Base-by-base conservation (phyloP, 2,797 vertebrate species). In the Salmo trutta region DNA sequence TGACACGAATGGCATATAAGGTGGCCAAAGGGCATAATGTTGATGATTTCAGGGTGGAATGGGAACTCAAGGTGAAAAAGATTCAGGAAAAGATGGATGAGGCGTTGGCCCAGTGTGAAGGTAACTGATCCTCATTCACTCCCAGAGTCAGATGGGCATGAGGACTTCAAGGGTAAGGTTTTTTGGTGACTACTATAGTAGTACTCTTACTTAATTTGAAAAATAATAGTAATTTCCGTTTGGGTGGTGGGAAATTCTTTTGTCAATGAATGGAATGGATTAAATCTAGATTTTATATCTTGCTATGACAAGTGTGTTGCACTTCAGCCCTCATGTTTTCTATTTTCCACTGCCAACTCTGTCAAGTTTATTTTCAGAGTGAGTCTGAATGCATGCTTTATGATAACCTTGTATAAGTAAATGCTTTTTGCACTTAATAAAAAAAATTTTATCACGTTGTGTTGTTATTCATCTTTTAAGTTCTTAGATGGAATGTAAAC, bases 1-100 rank as follows among this genome's bases (percentile, higher is more conserved):
- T 24, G 24, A 24, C 24, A 24, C 24, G 24, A 24, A 24, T 24
- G 24, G 24, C 24, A 24, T 24, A 24, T 24, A 24, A 24, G 24
- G 24, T 24, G 24, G 24, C 24, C 24, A 24, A 24, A 24, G 24
- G 24, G 24, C 24, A 24, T 24, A 24, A 24, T 24, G 24, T 24
- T 24, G 24, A 24, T 24, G 24, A 24, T 24, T 24, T 24, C 24
- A 24, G 24, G 24, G 24, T 24, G 24, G 24, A 87, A 53, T 90
- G 88, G 88, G 19, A 29, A 12, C 41, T 53, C 67, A 83, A 77
- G 74, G 74, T 88, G 29, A 24, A 53, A 3, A 75, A 80, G 1
- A 81, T 89, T 71, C 79, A 85, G 79, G 66, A 21, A 29, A 86
- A 88, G 72, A 86, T 90, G 85, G 72, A 80, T 52, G 83, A 87